phyloP scores from a whole-genome alignment of 2,888 invertebrate species.

The Agrochola litura region DNA sequence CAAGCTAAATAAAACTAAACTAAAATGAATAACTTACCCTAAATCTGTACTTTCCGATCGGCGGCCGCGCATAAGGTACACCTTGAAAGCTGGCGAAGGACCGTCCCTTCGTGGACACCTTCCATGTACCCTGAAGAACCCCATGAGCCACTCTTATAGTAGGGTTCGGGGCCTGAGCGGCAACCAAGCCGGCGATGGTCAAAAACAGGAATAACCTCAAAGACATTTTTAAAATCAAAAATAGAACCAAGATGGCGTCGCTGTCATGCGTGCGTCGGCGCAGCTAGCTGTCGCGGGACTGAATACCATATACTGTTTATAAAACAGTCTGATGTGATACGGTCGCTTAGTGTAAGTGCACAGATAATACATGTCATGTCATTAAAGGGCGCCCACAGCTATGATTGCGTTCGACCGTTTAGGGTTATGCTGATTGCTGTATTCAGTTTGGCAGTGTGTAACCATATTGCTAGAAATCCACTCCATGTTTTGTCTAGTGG shows the following conservation, averaged over 20 bases:
- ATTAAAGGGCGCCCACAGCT: slow-evolving; percentile 2
- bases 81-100: slow-evolving; percentile 91
- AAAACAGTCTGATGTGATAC: slow-evolving; percentile 4
- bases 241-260: neutral
- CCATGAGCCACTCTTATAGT: slow-evolving; percentile 81
- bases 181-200: slow-evolving; percentile 64
- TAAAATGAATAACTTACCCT: slow-evolving; percentile 78
- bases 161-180: slow-evolving; percentile 76
- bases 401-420: slow-evolving; percentile 34
- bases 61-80: slow-evolving; percentile 92
- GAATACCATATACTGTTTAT: neutral
- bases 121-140: slow-evolving; percentile 82
- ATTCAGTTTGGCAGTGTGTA: neutral
- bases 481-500: neutral
- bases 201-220: slow-evolving; percentile 73
- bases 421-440: neutral
- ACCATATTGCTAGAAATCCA: neutral
- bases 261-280: slow-evolving; percentile 45
- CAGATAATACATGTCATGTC: slow-evolving; percentile 19
- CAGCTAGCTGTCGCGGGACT: slow-evolving; percentile 40
- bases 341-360: neutral
- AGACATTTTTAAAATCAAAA: slow-evolving; percentile 43
- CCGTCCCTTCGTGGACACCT: slow-evolving; percentile 81
- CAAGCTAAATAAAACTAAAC: neutral
- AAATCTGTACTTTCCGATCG: slow-evolving; percentile 91